A percentile compares a stretch with the other conserved stretches of the same genome.
These are phyloP conservation scores for Atopsyche davidsoni DNA, from an alignment of 1,140 invertebrate species.

Conservation along the genomic window DNA sequence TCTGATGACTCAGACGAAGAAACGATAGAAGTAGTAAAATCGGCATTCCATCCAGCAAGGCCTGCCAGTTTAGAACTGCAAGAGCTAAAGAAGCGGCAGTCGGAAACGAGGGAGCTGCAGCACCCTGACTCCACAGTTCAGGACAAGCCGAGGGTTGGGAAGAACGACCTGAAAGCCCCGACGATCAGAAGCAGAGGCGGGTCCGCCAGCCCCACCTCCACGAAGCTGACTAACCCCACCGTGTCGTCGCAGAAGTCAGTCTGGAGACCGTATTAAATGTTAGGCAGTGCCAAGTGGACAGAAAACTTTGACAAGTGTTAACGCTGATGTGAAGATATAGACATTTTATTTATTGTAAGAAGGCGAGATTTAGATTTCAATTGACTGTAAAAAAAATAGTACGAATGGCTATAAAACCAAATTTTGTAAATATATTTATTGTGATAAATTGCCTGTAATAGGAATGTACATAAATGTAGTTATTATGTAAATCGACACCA, in stretches of 20 bases:
- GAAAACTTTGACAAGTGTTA: no score
- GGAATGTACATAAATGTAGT: no score
- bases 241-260: constrained; percentile 58
- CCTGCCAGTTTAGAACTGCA: constrained; percentile 45
- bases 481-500: no score
- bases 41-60: constrained; percentile 60
- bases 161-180: constrained; percentile 57
- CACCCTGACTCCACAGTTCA: constrained; percentile 55
- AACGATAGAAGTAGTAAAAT: constrained; percentile 67
- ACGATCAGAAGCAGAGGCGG: constrained; percentile 44
- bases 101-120: constrained; percentile 39
- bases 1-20: constrained; percentile 58
- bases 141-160: constrained; percentile 39
- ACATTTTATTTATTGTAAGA: no score
- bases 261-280: constrained; percentile 66
- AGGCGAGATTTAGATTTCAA: no score
- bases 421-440: no score
- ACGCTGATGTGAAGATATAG: no score
- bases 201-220: constrained; percentile 50
- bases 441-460: no score
- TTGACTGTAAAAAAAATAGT: constrained; percentile 2
- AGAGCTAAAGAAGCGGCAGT: constrained; percentile 37
- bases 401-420: no score
- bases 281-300: background rate
- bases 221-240: constrained; percentile 53